Conservation (phyloP, 2,113 vertebrate species). For the Macroglossus sobrinus region DNA sequence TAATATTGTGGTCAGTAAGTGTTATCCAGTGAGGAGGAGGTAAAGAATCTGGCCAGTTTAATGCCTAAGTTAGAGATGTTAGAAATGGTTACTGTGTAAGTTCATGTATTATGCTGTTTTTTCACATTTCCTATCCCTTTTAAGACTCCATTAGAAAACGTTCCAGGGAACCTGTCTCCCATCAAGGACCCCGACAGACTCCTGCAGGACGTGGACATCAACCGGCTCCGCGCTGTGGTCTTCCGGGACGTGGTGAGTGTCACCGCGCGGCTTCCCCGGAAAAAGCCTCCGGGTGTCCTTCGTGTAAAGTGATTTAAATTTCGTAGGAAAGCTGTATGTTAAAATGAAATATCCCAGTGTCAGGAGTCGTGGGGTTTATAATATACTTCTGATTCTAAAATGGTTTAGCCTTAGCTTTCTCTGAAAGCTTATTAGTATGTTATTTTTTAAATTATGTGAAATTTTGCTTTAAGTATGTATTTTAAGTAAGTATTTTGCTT, state of each 20-base stretch:
- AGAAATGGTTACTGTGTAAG: not conserved
- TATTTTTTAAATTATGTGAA: not conserved
- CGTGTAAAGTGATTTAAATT: not conserved
- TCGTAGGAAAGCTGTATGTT: not conserved
- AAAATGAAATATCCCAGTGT: not conserved
- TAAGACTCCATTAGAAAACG: constrained; percentile 89
- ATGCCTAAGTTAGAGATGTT: not conserved
- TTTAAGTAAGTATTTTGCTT: too few species aligned
- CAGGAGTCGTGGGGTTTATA: not conserved
- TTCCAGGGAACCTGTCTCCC: constrained; percentile 92
- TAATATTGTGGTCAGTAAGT: not conserved
- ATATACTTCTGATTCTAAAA: not conserved
- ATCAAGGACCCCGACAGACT: constrained; percentile 96
- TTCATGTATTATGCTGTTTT: not conserved
- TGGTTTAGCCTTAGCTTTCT: not conserved
- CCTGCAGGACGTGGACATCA: constrained; percentile 97
- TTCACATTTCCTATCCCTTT: constrained; percentile 66
- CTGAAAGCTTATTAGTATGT: not conserved
- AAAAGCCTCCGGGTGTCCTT: not conserved
- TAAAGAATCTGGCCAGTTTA: not conserved
- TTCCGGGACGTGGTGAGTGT: constrained; percentile 96
- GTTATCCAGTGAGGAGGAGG: not conserved
- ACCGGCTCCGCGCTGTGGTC: constrained; percentile 95
- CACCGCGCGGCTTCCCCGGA: not conserved
- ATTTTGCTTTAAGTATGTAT: not conserved